These are phyloP conservation scores for Xestia c-nigrum DNA, from an alignment of 2,888 invertebrate species.

Conservation along the genomic window DNA sequence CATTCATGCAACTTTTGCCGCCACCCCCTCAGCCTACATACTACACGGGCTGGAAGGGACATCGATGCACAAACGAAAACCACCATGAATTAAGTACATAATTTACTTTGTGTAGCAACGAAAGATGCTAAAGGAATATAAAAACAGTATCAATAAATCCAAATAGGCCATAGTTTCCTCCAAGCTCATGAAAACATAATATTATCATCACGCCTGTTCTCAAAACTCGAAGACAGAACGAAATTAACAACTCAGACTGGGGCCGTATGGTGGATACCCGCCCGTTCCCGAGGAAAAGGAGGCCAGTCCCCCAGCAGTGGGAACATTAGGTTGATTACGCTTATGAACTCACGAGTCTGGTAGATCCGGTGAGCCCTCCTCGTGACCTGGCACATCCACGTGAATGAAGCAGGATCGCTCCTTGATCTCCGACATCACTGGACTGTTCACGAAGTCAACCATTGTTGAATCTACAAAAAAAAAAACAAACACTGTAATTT, in stretches of 20 bases:
- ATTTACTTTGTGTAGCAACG: no score
- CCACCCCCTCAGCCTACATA: background rate
- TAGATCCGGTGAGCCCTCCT: constrained; percentile 94
- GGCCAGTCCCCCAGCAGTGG: background rate
- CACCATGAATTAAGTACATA: no score
- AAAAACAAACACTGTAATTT: background rate
- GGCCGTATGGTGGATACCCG: background rate
- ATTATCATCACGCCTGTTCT: background rate
- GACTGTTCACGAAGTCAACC: constrained; percentile 95
- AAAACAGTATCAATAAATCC: background rate
- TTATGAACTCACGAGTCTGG: constrained; percentile 90
- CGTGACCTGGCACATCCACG: constrained; percentile 96
- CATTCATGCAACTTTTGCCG: background rate
- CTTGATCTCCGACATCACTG: constrained; percentile 96
- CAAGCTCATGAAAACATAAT: background rate
- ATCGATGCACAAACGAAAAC: no score
- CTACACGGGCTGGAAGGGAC: no score
- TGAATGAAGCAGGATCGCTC: constrained; percentile 96
- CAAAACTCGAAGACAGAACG: background rate
- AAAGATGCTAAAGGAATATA: no score
- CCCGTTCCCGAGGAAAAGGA: background rate
- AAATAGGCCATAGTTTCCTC: background rate
- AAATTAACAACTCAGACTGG: background rate
- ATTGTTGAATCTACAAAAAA: constrained; percentile 93
- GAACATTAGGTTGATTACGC: background rate